Evolutionary conservation across 1,140 invertebrate species (phyloP), one percentile per base, ranked within the genome.

Genomic region (Plutomurus gul): DNA sequence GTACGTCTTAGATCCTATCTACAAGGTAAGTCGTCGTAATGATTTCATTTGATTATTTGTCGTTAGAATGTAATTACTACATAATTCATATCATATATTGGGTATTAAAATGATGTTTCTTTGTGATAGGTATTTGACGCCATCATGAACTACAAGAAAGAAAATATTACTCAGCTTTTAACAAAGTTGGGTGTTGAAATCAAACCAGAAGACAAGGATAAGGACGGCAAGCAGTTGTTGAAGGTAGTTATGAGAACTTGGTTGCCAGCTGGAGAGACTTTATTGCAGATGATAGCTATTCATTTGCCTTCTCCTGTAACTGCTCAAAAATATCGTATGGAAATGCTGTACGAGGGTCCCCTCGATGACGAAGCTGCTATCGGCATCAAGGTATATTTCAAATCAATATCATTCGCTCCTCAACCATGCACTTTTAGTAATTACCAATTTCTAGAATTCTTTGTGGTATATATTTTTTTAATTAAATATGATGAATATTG

Each of bases 221-320:
- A 98, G 86, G 95, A 98, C 85, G 95, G 95, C 85, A 97, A 96
- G 87, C 92, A 92, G 81, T 88, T 97, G 49, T 88, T 97, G 78
- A 97, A 97, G 90, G 94, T 97, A 84, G 94, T 99, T 37, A 99
- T 99, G 97, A 92, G 97, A 86, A 96, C 95, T 73, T 99, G 98
- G 98, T 89, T 99, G 85, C 98, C 98, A 78, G 98, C 98, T 89
- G 98, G 98, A 85, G 98, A 99, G 88, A 96, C 98, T 86, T 89
- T 99, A 84, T 94, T 99, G 91, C 96, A 99, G 90, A 99, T 99
- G 98, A 99, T 99, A 89, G 96, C 96, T 87, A 98, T 99, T 86
- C 98, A 99, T 87, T 89, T 99, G 85, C 98, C 98, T 81, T 99
- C 98, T 30, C 98, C 98, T 46, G 97, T 99, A 30, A 96, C 96